phyloP scores from a whole-genome alignment of 2,888 invertebrate genomes.

The Hipparchia semele region DNA sequence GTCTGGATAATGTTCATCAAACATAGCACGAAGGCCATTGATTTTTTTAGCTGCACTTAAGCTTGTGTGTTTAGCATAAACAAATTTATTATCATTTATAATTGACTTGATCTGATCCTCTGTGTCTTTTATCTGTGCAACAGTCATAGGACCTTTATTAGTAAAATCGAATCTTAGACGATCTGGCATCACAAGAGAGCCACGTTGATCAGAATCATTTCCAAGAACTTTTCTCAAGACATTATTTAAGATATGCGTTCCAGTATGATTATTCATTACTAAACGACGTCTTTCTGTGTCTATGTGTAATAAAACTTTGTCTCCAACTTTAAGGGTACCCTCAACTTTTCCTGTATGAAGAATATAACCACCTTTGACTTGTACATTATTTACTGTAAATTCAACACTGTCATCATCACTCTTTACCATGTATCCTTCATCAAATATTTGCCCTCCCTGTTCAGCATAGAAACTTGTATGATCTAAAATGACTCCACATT shows the following conservation, averaged over 20 bases:
- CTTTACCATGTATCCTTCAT: constrained; percentile 96
- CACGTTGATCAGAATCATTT: constrained; percentile 96
- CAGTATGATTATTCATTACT: constrained; percentile 99
- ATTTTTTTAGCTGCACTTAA: constrained; percentile 95
- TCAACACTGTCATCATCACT: constrained; percentile 92
- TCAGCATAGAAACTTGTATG: constrained; percentile 98
- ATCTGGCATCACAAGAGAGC: constrained; percentile 98
- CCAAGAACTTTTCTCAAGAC: constrained; percentile 95
- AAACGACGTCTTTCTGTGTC: constrained; percentile 93
- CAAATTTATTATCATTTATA: constrained; percentile 88
- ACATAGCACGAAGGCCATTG: constrained; percentile 97
- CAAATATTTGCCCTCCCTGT: constrained; percentile 99
- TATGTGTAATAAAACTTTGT: constrained; percentile 90
- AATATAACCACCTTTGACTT: constrained; percentile 97
- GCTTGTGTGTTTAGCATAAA: constrained; percentile 94
- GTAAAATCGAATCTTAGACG: constrained; percentile 98
- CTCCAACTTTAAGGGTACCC: constrained; percentile 92
- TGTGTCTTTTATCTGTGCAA: constrained; percentile 92
- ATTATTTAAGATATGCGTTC: constrained; percentile 98
- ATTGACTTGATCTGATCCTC: constrained; percentile 92
- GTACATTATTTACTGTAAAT: constrained; percentile 95
- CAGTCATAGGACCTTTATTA: constrained; percentile 95
- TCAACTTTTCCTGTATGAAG: constrained; percentile 96
- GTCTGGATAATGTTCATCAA: constrained; percentile 99
- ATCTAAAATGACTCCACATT: constrained; percentile 96